Evolutionary conservation across 2,888 invertebrate species (phyloP), one percentile per base, ranked within the genome.

Genomic region (Apeira syringaria): DNA sequence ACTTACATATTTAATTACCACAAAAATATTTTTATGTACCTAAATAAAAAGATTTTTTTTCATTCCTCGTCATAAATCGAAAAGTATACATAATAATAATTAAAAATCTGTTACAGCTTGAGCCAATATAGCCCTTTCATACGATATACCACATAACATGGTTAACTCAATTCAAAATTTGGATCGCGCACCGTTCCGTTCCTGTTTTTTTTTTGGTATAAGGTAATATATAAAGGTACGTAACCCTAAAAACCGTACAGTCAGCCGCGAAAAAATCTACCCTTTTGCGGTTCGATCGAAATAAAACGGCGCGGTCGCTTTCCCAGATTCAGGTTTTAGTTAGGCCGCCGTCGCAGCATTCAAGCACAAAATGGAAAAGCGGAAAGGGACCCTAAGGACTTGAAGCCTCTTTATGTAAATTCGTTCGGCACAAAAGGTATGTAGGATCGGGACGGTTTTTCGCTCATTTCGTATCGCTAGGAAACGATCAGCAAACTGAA

Each of bases 361-460:
- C 73, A 74, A 74, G 77, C 81, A 79, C 79, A 80, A 86, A 86
- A 86, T 83, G 73, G 82, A 70, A 80, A 76, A 69, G 80, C 77
- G 75, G 78, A 79, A 85, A 85, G 72, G 80, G 80, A 77, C 86
- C 87, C 86, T 53, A 68, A 83, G 87, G 87, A 86, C 76, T 70
- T 64, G 64, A 65, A 61, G 74, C 67, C 78, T 83, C 80, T 86
- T 87, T 87, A 87, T 86, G 87, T 78, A 86, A 86, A 87, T 85
- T 73, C 69, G 59, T 59, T 70, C 70, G 68, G 72, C 74, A 82
- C 78, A 86, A 85, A 85, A 83, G 82, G 77, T 80, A 76, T 80
- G 74, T 74, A 75, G 82, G 79, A 85, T 83, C 80, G 83, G 76
- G 70, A 56, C 66, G 63, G 65, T 79, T 78, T 75, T 74, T 74